Conservation (phyloP, 2,888 invertebrate species). For the Tachystola acroxantha region DNA sequence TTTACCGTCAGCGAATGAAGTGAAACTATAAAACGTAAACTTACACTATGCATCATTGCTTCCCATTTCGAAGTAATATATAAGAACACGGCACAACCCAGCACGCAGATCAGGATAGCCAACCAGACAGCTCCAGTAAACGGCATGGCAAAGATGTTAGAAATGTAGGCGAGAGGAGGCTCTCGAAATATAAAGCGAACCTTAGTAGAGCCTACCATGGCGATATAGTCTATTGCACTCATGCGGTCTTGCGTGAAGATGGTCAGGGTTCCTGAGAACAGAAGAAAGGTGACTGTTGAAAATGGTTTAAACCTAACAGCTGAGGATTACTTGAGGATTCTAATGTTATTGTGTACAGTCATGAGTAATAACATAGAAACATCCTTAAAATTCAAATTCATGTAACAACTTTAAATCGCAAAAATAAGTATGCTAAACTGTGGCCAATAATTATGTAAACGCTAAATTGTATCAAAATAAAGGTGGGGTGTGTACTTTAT, state of each 20-base stretch:
- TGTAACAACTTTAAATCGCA: no score
- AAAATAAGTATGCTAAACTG: no score
- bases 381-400: no score
- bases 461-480: no score
- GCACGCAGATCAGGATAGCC: conserved; percentile 68
- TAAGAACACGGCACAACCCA: conserved; percentile 61
- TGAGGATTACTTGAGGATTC: no score
- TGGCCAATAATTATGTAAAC: no score
- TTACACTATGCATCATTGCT: conserved; percentile 56
- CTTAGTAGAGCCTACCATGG: conserved; percentile 71
- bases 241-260: conserved; percentile 63
- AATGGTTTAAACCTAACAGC: no score
- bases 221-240: conserved; percentile 71
- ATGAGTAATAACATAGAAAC: no score
- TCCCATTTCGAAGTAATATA: conserved; percentile 71
- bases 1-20: no score
- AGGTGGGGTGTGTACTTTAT: no score
- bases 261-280: conserved; percentile 48
- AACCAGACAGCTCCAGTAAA: conserved; percentile 82
- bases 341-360: no score
- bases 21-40: no score
- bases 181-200: conserved; percentile 81
- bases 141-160: conserved; percentile 82
- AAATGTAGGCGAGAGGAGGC: conserved; percentile 81
- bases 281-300: not conserved